A percentile compares a stretch with the other conserved stretches of the same genome.
phyloP scores from a whole-genome alignment of 53 echinoderm and acorn worm genomes.

The Echinometra lucunter region DNA sequence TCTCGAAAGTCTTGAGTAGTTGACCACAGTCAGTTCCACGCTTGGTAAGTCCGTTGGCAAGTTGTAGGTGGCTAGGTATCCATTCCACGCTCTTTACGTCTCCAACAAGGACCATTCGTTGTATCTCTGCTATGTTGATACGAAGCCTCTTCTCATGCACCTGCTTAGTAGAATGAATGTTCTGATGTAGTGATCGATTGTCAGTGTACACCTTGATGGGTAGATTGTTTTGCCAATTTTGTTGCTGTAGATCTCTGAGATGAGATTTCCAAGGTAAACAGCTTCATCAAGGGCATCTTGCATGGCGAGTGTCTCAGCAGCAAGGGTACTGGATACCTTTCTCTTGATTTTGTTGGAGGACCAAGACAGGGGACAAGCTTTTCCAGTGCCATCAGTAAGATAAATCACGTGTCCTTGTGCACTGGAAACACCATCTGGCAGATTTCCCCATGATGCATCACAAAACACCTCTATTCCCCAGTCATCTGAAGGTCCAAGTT shows the following conservation, averaged over 20 bases:
- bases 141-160: constrained; percentile 59
- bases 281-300: constrained; percentile 69
- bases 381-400: constrained; percentile 43
- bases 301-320: constrained; percentile 59
- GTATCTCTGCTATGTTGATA: constrained; percentile 72
- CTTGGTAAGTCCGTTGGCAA: constrained; percentile 69
- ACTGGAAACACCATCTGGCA: constrained; percentile 75
- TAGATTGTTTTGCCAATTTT: constrained; percentile 14
- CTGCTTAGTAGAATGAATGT: constrained; percentile 72
- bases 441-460: constrained; percentile 79
- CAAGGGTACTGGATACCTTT: constrained; percentile 75
- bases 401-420: constrained; percentile 73
- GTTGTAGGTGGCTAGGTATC: constrained; percentile 45
- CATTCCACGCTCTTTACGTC: constrained; percentile 62
- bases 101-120: constrained; percentile 65
- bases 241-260: constrained; percentile 65
- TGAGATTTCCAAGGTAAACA: constrained; percentile 63
- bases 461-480: constrained; percentile 70
- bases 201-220: constrained; percentile 48
- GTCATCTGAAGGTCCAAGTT: neutral
- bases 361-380: constrained; percentile 65
- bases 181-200: constrained; percentile 74
- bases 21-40: constrained; percentile 50
- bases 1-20: too few species aligned
- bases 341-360: constrained; percentile 72